Evolutionary conservation across 1,140 invertebrate species (phyloP), one percentile per base, ranked within the genome.

Genomic region (Anastatus disparis): DNA sequence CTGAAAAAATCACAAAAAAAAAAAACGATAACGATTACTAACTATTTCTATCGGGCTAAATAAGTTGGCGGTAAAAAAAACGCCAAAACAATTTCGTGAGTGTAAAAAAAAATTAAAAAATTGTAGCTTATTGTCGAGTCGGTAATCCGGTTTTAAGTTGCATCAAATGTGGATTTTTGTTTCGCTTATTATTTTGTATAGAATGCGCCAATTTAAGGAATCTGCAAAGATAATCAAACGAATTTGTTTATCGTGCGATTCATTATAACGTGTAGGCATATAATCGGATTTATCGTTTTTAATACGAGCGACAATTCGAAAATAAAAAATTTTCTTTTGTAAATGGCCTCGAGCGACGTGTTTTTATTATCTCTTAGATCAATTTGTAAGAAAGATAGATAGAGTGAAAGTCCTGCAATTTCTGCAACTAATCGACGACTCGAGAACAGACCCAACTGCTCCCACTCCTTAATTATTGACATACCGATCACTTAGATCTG

Each of bases 21-120:
- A n/a, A n/a, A 59, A 76, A 76, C 62, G 71, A 74, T 56, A 52
- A 63, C 13, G 67, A 72, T 53, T 44, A 70, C 59, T 73, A 72
- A 6, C 44, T 74, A 73, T 59, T 73, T 38, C 56, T 74, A 74
- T 61, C 62, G 55, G 44, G 44, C 44, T 69, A 61, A 59, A 10
- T 17, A 42, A 56, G 3, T 15, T 26, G 35, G 15, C 13, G 17
- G 15, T 29, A 10, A 31, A 46, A 53, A 50, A 6, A 35, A 10
- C 10, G 10, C n/a, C 10, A 35, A 35, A 35, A 35, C 10, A 35
- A 35, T 35, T 35, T 35, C 31, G 4, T 35, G 31, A n/a, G n/a
- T n/a, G n/a, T 56, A 67, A 35, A 42, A 52, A 29, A 13, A n/a
- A 40, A 35, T 31, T 24, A 10, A 66, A 58, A 65, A 56, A 56